These are phyloP conservation scores for Rhodophaea formosa DNA, from an alignment of 2,888 invertebrate species.

Conservation along the genomic window DNA sequence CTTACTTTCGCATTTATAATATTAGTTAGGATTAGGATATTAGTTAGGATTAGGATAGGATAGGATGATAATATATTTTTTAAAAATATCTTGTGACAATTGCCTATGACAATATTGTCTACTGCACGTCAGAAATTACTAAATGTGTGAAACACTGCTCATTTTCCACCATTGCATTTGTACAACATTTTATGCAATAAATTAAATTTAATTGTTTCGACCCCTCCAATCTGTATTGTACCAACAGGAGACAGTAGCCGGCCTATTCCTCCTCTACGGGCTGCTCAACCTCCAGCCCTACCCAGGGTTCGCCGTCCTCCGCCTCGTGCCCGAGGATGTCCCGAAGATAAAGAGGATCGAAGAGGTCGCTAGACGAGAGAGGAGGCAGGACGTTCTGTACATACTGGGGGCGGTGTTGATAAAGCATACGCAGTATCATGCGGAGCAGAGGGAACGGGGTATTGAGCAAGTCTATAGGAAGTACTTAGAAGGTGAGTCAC, in stretches of 20 bases:
- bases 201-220: too few species aligned
- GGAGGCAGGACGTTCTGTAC: constrained; percentile 56
- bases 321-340: constrained; percentile 54
- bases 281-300: constrained; percentile 60
- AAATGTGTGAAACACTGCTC: too few species aligned
- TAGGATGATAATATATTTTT: too few species aligned
- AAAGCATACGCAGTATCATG: constrained; percentile 54
- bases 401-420: constrained; percentile 54
- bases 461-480: constrained; percentile 54
- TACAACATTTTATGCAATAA: too few species aligned
- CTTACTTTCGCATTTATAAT: too few species aligned
- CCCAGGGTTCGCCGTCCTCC: constrained; percentile 47
- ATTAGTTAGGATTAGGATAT: too few species aligned
- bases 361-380: constrained; percentile 43
- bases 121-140: too few species aligned
- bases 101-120: too few species aligned
- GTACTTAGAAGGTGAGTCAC: constrained; percentile 61
- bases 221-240: too few species aligned
- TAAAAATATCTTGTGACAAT: too few species aligned
- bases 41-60: too few species aligned
- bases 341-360: constrained; percentile 46
- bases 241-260: constrained; percentile 56
- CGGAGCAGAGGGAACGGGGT: constrained; percentile 49
- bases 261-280: constrained; percentile 62
- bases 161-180: too few species aligned